These are phyloP conservation scores for Pollenia griseotomentosa DNA, from an alignment of 2,888 invertebrate genomes.

Conservation along the genomic window DNA sequence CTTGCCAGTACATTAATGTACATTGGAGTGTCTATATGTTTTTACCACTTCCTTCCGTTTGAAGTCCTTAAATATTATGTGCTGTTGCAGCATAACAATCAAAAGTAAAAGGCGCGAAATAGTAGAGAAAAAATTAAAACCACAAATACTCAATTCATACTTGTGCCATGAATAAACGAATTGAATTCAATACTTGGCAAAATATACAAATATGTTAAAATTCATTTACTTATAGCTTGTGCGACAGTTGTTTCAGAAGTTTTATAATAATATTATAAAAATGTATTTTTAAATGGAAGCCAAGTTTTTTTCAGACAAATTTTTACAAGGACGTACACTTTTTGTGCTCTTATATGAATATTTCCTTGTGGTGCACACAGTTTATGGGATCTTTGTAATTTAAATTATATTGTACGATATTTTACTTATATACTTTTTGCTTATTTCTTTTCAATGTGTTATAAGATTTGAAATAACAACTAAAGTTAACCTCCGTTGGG, in stretches of 20 bases:
- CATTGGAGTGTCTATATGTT: conserved; percentile 39
- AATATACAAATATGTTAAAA: not conserved
- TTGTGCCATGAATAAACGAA: not conserved
- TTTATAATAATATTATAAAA: not conserved
- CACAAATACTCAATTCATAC: conserved; percentile 61
- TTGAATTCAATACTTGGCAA: conserved; percentile 15
- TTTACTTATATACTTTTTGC: too few relatives aligned
- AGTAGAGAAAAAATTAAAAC: conserved; percentile 44
- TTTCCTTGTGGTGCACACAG: too few relatives aligned
- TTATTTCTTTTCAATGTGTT: too few relatives aligned
- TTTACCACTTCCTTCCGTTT: conserved; percentile 64
- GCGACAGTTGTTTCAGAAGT: not conserved
- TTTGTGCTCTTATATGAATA: too few relatives aligned
- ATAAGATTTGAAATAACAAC: too few relatives aligned
- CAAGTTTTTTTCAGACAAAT: too few relatives aligned
- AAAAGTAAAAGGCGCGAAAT: conserved; percentile 66
- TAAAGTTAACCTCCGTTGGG: too few relatives aligned
- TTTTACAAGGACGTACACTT: too few relatives aligned
- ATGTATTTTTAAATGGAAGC: too few relatives aligned
- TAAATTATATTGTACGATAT: too few relatives aligned
- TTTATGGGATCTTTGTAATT: too few relatives aligned
- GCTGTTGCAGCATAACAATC: conserved; percentile 22
- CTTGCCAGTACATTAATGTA: conserved; percentile 21
- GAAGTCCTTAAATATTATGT: conserved; percentile 39
- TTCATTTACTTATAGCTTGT: too few relatives aligned